Conservation (phyloP, 1,140 invertebrate species). For the Gryllus bimaculatus region DNA sequence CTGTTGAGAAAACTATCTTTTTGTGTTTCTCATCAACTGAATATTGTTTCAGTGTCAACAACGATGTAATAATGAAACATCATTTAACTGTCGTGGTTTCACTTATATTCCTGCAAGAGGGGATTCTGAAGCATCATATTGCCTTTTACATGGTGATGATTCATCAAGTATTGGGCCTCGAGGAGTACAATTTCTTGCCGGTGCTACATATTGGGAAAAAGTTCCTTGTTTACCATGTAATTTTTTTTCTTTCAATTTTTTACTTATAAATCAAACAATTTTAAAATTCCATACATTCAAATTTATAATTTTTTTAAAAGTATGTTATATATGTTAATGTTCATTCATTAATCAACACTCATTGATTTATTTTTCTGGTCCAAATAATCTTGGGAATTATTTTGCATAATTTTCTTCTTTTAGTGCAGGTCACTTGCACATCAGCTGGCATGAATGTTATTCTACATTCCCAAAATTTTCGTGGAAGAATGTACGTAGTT, state of each 20-base stretch:
- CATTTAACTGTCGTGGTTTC: slow-evolving; percentile 42
- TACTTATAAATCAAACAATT: too few relatives aligned
- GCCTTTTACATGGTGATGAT: slow-evolving; percentile 39
- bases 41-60: slow-evolving; percentile 37
- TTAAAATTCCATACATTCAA: too few relatives aligned
- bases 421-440: slow-evolving; percentile 43
- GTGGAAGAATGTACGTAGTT: slow-evolving; percentile 39
- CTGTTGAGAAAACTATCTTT: too few relatives aligned
- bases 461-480: slow-evolving; percentile 42
- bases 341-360: slow-evolving; percentile 12
- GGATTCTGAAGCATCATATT: slow-evolving; percentile 27
- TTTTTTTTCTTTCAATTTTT: slow-evolving; percentile 26
- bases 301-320: too few relatives aligned
- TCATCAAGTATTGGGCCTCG: slow-evolving; percentile 35
- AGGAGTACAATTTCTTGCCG: slow-evolving; percentile 30
- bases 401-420: slow-evolving; percentile 18
- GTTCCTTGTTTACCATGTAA: slow-evolving; percentile 44
- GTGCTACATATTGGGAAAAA: slow-evolving; percentile 40
- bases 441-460: slow-evolving; percentile 38
- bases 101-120: slow-evolving; percentile 29
- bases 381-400: too few relatives aligned
- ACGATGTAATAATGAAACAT: slow-evolving; percentile 38
- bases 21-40: too few relatives aligned
- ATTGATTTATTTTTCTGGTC: neutral
- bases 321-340: too few relatives aligned